Percentiles rank a stretch among this genome's conserved stretches.
phyloP scores from a whole-genome alignment of 2,888 invertebrate species.

The Corythucha ciliata region DNA sequence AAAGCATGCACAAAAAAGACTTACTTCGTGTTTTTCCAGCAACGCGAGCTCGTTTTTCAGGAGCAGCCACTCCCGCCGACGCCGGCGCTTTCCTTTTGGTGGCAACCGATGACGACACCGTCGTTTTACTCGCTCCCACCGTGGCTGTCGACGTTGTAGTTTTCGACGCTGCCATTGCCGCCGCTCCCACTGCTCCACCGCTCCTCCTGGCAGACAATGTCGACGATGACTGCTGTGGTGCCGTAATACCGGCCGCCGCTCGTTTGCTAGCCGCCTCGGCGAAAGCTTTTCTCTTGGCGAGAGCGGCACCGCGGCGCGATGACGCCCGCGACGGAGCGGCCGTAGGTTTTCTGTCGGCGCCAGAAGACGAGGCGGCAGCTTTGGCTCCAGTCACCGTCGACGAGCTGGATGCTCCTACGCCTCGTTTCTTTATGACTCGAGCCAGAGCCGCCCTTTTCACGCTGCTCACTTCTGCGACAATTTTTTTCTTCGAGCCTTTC shows the following conservation, averaged over 20 bases:
- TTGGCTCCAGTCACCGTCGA: constrained; percentile 10
- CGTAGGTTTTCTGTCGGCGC: constrained; percentile 8
- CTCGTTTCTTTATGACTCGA: constrained; percentile 15
- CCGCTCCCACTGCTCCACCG: constrained; percentile 37
- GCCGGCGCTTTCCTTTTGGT: constrained; percentile 36
- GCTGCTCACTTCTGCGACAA: constrained; percentile 3
- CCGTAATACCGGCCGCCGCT: constrained; percentile 21
- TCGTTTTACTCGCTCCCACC: constrained; percentile 6
- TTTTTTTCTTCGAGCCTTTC: constrained; percentile 40
- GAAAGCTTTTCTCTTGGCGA: neutral
- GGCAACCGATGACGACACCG: constrained; percentile 8
- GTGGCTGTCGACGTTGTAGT: constrained; percentile 5
- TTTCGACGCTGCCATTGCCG: constrained; percentile 21
- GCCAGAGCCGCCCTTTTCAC: constrained; percentile 19
- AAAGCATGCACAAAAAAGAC: no score
- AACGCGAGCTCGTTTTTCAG: constrained; percentile 28
- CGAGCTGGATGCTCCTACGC: constrained; percentile 5
- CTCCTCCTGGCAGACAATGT: constrained; percentile 27
- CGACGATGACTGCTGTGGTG: constrained; percentile 1
- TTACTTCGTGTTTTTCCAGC: constrained; percentile 35
- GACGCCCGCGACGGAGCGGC: no score
- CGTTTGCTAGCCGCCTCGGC: constrained; percentile 18
- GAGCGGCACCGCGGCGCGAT: no score
- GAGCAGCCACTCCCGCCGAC: constrained; percentile 29
- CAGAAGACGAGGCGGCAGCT: constrained; percentile 24